Evolutionary conservation across 2,888 invertebrate species (phyloP).

Genomic region (Tridacna gigas): DNA sequence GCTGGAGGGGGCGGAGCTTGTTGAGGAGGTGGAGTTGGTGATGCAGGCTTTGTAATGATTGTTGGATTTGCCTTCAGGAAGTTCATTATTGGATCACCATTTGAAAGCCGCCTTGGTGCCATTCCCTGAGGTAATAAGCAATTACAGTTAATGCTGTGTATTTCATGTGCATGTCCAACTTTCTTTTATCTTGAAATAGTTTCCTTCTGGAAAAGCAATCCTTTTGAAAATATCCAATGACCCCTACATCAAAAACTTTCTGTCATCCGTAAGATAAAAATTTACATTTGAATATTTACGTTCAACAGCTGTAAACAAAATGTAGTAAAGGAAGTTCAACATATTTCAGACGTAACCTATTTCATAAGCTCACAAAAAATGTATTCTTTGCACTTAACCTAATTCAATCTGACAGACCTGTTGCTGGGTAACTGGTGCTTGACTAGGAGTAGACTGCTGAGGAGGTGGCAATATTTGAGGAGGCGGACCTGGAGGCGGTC

Average conservation of each 20-base stretch:
- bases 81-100: slow-evolving; percentile 77
- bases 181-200: no score
- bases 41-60: slow-evolving; percentile 81
- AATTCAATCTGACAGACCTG: background rate
- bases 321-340: no score
- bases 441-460: slow-evolving; percentile 42
- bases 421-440: slow-evolving; percentile 14
- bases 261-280: no score
- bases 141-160: background rate
- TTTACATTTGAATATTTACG: no score
- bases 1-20: slow-evolving; percentile 55
- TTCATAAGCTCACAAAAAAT: no score
- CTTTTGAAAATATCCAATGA: no score
- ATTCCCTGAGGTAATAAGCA: background rate
- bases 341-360: no score
- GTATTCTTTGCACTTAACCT: no score
- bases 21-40: slow-evolving; percentile 77
- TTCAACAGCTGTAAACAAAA: no score
- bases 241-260: no score
- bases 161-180: no score
- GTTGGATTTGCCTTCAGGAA: slow-evolving; percentile 82
- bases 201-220: no score
- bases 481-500: slow-evolving; percentile 35
- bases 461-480: slow-evolving; percentile 75
- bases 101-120: slow-evolving; percentile 42